Evolutionary conservation across 2,113 vertebrate species (phyloP).

Genomic region (Aptenodytes forsteri): DNA sequence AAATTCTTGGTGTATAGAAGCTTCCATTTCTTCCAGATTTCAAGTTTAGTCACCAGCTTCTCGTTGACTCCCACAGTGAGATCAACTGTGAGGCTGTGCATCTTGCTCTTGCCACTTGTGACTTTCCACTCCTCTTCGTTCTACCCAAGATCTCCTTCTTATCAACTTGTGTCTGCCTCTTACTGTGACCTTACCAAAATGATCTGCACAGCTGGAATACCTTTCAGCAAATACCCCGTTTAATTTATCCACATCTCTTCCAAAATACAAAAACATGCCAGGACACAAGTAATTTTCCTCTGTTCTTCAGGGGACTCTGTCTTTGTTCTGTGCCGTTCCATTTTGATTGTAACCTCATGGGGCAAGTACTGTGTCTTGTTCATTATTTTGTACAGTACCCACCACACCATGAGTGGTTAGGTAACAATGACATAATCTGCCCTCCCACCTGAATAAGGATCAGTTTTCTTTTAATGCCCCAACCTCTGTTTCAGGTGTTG

Average conservation of each 20-base stretch:
- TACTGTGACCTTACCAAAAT: neutral
- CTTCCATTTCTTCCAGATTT: neutral
- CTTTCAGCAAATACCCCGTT: neutral
- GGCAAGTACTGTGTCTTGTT: neutral
- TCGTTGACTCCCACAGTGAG: neutral
- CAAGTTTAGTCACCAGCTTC: neutral
- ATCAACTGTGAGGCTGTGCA: neutral
- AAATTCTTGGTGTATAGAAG: neutral
- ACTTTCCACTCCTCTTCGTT: neutral
- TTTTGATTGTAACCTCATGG: neutral
- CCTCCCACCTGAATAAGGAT: neutral
- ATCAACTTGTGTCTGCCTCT: neutral
- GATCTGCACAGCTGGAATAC: neutral
- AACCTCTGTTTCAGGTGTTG: neutral
- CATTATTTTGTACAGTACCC: neutral
- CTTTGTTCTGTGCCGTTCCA: neutral
- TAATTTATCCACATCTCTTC: neutral
- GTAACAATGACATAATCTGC: neutral
- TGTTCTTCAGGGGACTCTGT: neutral
- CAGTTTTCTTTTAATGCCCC: neutral
- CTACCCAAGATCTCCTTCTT: neutral
- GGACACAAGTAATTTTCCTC: neutral
- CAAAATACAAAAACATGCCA: neutral
- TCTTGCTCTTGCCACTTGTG: neutral
- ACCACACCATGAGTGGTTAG: neutral